These are phyloP conservation scores for Drosophila percnosoma DNA, from an alignment of 2,888 invertebrate species.

Conservation along the genomic window DNA sequence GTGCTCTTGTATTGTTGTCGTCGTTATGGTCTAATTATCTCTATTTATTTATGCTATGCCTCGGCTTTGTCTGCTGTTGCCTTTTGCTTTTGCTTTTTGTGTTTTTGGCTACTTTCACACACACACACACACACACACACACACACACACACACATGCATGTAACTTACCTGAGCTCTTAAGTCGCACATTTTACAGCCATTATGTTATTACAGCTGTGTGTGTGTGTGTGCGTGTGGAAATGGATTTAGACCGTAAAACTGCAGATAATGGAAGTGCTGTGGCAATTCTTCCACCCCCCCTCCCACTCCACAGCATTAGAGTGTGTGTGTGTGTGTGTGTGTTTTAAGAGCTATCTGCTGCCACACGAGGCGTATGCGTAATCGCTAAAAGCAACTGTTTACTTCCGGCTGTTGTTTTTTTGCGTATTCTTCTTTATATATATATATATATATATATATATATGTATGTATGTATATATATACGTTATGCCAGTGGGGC, in stretches of 20 bases:
- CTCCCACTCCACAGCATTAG: background rate
- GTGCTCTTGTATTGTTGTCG: conserved; percentile 53
- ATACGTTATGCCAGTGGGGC: background rate
- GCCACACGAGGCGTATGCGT: conserved; percentile 65
- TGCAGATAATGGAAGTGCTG: conserved; percentile 66
- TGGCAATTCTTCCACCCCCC: conserved; percentile 12
- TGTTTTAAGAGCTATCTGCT: conserved; percentile 5
- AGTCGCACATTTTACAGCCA: conserved; percentile 63
- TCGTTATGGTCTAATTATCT: conserved; percentile 81
- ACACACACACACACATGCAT: conserved; percentile 1
- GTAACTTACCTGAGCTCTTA: conserved; percentile 65
- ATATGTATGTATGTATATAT: too few relatives aligned
- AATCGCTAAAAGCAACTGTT: conserved; percentile 59
- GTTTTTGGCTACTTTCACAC: conserved; percentile 43
- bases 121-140: conserved; percentile 21
- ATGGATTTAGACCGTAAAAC: conserved; percentile 79
- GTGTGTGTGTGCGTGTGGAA: conserved; percentile 43
- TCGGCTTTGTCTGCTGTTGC: conserved; percentile 38
- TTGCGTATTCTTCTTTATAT: background rate
- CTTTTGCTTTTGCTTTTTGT: conserved; percentile 26
- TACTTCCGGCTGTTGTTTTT: conserved; percentile 25
- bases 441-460: accelerated
- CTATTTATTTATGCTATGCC: conserved; percentile 77
- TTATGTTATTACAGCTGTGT: conserved; percentile 71
- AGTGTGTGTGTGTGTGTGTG: conserved; percentile 6